Base-by-base conservation (phyloP, 1,140 invertebrate species). In the Metaphire vulgaris region DNA sequence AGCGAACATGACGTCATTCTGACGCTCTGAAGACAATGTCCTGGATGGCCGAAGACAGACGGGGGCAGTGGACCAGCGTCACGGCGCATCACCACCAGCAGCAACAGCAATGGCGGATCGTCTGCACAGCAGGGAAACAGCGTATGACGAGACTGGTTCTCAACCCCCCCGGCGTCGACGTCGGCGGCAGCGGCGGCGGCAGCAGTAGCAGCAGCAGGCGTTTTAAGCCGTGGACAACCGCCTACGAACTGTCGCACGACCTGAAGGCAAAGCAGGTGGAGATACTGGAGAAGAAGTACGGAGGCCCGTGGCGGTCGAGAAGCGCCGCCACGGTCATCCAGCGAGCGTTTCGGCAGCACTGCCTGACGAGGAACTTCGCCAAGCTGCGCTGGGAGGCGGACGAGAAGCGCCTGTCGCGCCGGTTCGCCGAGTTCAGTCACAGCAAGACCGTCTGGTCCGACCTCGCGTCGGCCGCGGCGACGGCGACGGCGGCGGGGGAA, bases 321-420 rank as follows among this genome's bases (percentile, higher is more conserved):
- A 91, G 92, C 81, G 96, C 96, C 1, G 96, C 97, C n/a, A 89
- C 95, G 72, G 95, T 93, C 34, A 98, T 99, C 74, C 97, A 99
- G 83, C 89, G 95, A 78, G 95, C 96, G 34, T 80, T 79, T 73
- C 67, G 80, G 14, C 26, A 41, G 79, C 94, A 97, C 86, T 94
- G 93, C 76, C 89, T 98, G 83, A 88, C 93, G 80, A 96, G 95
- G 88, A 97, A 97, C 85, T 98, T 97, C 80, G 81, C 83, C 74
- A 84, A 85, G 79, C 76, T 87, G 26, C 80, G 85, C 72, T 81
- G 82, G 74, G 95, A 95, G 90, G 93, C 93, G 29, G 94, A 95
- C 85, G 93, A 93, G 1, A 93, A 95, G 82, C 87, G 92, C 66
- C 87, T 92, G 33, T 92, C 91, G 76, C 88, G 92, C 15, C 89